Evolutionary conservation across 2,888 invertebrate genomes (phyloP).

Genomic region (Apamea anceps): DNA sequence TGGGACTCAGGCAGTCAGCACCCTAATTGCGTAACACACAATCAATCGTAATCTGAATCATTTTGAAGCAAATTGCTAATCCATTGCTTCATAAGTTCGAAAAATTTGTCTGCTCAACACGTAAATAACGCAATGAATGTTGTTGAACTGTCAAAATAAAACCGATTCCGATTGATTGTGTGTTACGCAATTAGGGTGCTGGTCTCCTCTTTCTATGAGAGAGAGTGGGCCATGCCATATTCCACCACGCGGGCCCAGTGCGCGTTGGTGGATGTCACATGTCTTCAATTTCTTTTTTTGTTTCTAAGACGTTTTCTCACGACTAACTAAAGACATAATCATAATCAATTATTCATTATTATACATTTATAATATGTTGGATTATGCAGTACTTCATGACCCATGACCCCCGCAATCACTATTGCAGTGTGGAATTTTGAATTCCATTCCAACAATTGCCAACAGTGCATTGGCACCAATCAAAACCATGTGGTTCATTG

Average conservation of each 20-base stretch:
- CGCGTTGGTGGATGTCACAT: not conserved
- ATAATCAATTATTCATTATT: not conserved
- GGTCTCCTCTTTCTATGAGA: not conserved
- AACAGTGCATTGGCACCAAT: conserved; percentile 25
- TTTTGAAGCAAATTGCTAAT: too few species aligned
- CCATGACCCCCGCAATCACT: not conserved
- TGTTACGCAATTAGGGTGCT: too few species aligned
- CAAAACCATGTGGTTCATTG: conserved; percentile 6
- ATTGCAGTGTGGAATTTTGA: conserved; percentile 3
- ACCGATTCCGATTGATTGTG: too few species aligned
- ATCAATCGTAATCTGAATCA: too few species aligned
- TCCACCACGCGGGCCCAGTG: not conserved
- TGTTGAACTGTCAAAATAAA: too few species aligned
- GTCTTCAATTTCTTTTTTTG: not conserved
- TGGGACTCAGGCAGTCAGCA: too few species aligned
- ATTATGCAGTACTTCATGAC: not conserved
- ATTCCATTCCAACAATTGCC: conserved; percentile 26
- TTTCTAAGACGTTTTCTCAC: not conserved
- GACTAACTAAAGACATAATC: not conserved
- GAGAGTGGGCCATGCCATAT: not conserved
- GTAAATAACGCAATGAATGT: too few species aligned
- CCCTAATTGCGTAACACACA: too few species aligned
- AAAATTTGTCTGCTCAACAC: too few species aligned
- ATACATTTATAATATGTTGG: not conserved
- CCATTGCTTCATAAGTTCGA: too few species aligned